Evolutionary conservation across 2,797 vertebrate genomes (phyloP).

Genomic region (Emys orbicularis): DNA sequence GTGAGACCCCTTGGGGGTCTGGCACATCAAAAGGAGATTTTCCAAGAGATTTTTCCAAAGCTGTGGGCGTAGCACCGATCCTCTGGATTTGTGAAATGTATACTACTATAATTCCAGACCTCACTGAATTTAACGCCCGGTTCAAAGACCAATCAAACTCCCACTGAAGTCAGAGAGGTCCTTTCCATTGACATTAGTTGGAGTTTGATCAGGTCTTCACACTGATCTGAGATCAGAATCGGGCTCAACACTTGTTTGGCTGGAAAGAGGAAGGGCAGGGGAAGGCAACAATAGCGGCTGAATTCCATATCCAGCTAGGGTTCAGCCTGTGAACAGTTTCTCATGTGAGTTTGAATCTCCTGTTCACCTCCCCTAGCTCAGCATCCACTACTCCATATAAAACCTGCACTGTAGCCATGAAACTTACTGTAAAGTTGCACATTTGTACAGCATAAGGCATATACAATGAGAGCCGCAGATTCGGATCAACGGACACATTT

Average conservation of each 20-base stretch:
- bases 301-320: neutral
- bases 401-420: neutral
- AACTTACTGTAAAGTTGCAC: accelerated
- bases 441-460: neutral
- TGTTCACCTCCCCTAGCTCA: neutral
- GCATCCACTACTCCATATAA: neutral
- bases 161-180: neutral
- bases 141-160: slow-evolving; percentile 35
- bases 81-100: too few species aligned
- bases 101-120: accelerated
- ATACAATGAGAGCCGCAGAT: too few species aligned
- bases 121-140: neutral
- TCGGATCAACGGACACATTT: too few species aligned
- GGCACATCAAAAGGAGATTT: too few species aligned
- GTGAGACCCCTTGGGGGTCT: too few species aligned
- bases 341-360: accelerated
- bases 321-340: neutral
- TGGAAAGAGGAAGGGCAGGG: neutral
- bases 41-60: too few species aligned
- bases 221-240: slow-evolving; percentile 51
- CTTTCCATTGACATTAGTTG: too few species aligned
- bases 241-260: slow-evolving; percentile 29
- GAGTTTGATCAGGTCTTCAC: slow-evolving; percentile 49
- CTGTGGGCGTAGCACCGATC: too few species aligned
- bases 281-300: neutral